Evolutionary conservation across 2,888 invertebrate species (phyloP), one percentile per base, ranked within the genome.

Genomic region (Philaethria dido): DNA sequence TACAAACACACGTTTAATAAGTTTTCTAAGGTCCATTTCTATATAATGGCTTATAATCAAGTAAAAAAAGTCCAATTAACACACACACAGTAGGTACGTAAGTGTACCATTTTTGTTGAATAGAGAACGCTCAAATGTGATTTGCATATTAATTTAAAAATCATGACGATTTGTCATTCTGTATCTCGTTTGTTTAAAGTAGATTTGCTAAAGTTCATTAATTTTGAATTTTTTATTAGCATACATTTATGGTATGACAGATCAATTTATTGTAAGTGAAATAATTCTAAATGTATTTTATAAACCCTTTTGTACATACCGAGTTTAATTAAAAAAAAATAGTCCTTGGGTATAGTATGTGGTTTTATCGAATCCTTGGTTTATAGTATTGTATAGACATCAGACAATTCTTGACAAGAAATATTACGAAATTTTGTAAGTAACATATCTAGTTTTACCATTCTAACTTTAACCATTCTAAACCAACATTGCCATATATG

Each of bases 231-330:
- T 69, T 65, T 62, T 47, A 47, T 60, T 39, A 16, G 45, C 39
- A 48, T 55, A 64, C 60, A 55, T 69, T 67, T 64, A 61, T 67
- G 45, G 48, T 66, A 14, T 69, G 68, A 68, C 57, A 68, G 50
- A 55, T 50, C 68, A 63, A 68, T 65, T 64, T 69, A 69, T 70
- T 68, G 62, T 57, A 66, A 64, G 66, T 60, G 64, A 61, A 64
- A 62, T 52, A 64, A 50, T 61, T 57, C 18, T 61, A 66, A 59
- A 59, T 25, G 44, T 33, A 39, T 44, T 36, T 36, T 65, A 22
- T 3, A 55, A 39, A 0, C 5, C 4, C 9, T 33, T 33, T 33
- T 33, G n/a, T n/a, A n/a, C n/a, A n/a, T n/a, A n/a, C n/a, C n/a
- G n/a, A n/a, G n/a, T n/a, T n/a, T n/a, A n/a, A n/a, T n/a, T n/a